phyloP scores from a whole-genome alignment of 1,140 invertebrate species.

The Philotrypesis tridentata region DNA sequence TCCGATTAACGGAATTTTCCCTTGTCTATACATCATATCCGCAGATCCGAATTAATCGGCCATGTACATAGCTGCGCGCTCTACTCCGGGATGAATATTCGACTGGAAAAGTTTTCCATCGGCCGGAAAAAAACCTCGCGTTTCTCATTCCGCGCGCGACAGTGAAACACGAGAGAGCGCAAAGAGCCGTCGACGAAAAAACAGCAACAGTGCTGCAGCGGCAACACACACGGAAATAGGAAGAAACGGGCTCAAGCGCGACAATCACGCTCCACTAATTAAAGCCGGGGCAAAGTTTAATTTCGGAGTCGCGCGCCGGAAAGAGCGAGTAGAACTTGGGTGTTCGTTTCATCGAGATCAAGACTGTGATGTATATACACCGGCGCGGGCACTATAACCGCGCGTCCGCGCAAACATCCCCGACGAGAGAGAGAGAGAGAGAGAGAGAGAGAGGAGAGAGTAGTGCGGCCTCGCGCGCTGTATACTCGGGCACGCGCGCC shows the following conservation, averaged over 20 bases:
- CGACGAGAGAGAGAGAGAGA: no score
- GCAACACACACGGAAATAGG: neutral
- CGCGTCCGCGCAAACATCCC: neutral
- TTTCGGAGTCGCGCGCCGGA: neutral
- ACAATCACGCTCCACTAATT: neutral
- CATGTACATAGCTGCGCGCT: no score
- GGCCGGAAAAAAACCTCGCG: neutral
- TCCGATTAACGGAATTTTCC: no score
- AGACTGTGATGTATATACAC: no score
- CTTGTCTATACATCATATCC: no score
- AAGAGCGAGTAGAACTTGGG: neutral
- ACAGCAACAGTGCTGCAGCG: no score
- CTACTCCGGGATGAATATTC: no score
- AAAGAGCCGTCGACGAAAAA: neutral
- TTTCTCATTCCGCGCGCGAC: neutral
- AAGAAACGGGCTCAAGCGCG: neutral
- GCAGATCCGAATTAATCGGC: no score
- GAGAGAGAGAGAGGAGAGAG: no score
- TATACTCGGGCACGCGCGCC: neutral
- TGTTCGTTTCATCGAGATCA: neutral
- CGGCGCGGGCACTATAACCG: no score
- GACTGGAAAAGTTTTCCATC: neutral
- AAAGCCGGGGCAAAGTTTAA: neutral
- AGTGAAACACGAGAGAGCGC: neutral
- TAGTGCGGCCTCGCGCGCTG: no score